These are phyloP conservation scores for Muntiacus muntjak DNA, from an alignment of 2,113 vertebrate species.

Conservation along the genomic window DNA sequence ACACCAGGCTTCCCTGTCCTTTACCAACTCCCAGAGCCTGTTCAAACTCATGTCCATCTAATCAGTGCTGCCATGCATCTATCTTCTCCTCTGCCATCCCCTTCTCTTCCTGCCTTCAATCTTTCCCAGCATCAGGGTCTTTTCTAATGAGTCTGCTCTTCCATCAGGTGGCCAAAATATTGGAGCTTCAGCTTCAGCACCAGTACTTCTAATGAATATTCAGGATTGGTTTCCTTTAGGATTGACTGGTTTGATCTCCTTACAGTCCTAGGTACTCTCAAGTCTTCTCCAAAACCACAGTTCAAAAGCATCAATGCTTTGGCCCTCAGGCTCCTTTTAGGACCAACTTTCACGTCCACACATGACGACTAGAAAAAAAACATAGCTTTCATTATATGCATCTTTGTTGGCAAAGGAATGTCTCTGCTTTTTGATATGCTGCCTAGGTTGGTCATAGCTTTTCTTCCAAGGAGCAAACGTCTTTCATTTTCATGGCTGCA, in stretches of 20 bases:
- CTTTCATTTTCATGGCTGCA: background rate
- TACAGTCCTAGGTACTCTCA: background rate
- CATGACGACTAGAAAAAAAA: background rate
- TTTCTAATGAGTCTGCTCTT: background rate
- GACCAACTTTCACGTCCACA: background rate
- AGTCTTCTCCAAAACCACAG: background rate
- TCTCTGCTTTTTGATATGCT: background rate
- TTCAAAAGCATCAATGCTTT: background rate
- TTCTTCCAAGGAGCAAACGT: background rate
- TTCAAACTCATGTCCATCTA: background rate
- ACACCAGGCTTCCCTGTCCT: background rate
- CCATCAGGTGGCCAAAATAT: background rate
- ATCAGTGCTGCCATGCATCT: background rate
- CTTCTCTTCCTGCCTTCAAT: background rate
- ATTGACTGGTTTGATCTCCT: background rate
- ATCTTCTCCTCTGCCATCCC: background rate
- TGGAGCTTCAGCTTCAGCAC: background rate
- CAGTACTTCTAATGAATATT: background rate
- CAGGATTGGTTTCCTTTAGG: background rate
- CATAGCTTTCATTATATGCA: background rate
- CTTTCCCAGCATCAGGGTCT: background rate
- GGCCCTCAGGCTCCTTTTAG: background rate
- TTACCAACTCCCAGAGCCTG: background rate
- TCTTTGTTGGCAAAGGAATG: background rate
- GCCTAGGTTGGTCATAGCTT: background rate